Evolutionary conservation across 2,888 invertebrate genomes (phyloP), one percentile per base, ranked within the genome.

Genomic region (Bursaphelenchus okinawaensis): DNA sequence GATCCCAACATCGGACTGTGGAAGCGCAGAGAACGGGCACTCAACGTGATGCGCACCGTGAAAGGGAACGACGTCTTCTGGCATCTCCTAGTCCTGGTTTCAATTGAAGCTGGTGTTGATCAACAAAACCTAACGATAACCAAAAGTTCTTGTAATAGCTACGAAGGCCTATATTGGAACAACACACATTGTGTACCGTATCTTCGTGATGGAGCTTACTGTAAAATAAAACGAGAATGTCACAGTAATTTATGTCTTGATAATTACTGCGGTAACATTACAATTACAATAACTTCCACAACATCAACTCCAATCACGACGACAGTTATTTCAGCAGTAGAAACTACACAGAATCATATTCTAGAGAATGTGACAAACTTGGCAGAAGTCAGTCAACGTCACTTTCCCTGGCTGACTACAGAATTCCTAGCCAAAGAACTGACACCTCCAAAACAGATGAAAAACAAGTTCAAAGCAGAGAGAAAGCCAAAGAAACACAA

Each of bases 371-470:
- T 19, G 26, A 54, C 40, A 16, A 40, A 6, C n/a, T n/a, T 40
- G n/a, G 40, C 40, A 12, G 40, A 40, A 40, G n/a, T 40, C 40
- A 40, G 40, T 6, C 40, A 40, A 12, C 12, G n/a, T 12, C 12
- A 40, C 6, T 40, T 40, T 40, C 40, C 40, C 29, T 51, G 60
- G 60, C 12, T 26, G 60, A 59, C 60, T 9, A 59, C 60, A 31
- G 60, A 59, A 50, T 59, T 59, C 52, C 19, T 59, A 12, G 60
- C 60, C 60, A 59, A 59, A 6, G 60, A 59, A 40, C 50, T 59
- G 9, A 20, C 31, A 4, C 22, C 60, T 16, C 24, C 20, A 29
- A 7, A 50, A 7, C n/a, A n/a, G n/a, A n/a, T n/a, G n/a, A n/a
- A n/a, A n/a, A n/a, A n/a, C n/a, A n/a, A n/a, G n/a, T n/a, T n/a